These are phyloP conservation scores for Peromyscus melanophrys DNA, from an alignment of 2,797 vertebrate genomes.

Conservation along the genomic window DNA sequence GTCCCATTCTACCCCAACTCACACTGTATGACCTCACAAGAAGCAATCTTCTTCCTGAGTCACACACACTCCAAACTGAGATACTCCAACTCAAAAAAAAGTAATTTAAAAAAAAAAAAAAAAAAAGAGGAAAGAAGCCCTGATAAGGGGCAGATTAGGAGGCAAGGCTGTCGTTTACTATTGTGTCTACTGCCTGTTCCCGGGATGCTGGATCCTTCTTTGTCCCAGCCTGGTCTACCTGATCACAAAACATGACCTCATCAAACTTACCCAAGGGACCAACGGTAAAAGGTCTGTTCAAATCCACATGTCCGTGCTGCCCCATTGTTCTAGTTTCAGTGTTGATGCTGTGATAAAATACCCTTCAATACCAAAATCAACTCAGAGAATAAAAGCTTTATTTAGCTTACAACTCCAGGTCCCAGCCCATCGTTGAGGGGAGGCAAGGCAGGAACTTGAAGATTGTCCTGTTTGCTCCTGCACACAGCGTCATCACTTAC, in stretches of 20 bases:
- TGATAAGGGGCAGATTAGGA: neutral
- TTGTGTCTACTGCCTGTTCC: neutral
- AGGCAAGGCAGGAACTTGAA: neutral
- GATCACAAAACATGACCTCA: neutral
- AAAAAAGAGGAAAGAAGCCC: neutral
- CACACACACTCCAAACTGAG: neutral
- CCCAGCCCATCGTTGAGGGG: neutral
- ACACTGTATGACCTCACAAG: too few relatives aligned
- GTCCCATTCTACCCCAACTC: neutral
- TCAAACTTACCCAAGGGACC: neutral
- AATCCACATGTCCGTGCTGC: neutral
- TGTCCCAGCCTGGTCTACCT: neutral
- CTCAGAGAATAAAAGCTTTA: neutral
- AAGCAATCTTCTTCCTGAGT: neutral
- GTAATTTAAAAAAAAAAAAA: too few relatives aligned
- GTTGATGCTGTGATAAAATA: neutral
- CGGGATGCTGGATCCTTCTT: neutral
- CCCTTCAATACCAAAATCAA: neutral
- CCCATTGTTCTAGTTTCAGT: fast-evolving
- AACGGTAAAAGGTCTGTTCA: neutral
- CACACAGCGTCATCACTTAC: neutral
- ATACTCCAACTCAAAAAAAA: neutral
- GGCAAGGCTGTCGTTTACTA: neutral
- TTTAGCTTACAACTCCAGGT: neutral
- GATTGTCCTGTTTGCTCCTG: neutral